Evolutionary conservation across 1,140 invertebrate genomes (phyloP).

Genomic region (Armadillidium nasatum): DNA sequence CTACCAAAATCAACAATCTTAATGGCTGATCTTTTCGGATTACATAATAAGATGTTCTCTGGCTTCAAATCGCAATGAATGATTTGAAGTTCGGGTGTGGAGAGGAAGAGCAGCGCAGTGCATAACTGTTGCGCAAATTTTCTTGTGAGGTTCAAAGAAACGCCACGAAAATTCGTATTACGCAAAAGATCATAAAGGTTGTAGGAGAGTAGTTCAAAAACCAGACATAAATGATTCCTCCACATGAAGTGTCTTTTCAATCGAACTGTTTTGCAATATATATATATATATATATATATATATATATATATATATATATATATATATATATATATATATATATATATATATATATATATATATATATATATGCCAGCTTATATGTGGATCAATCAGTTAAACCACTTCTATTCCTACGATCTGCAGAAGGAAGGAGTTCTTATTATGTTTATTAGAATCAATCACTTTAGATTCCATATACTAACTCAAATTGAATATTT

Average conservation of each 20-base stretch:
- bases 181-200: conserved; percentile 98
- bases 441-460: no score
- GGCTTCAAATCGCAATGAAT: conserved; percentile 99
- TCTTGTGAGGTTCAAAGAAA: conserved; percentile 96
- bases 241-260: conserved; percentile 99
- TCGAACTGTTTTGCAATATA: conserved; percentile 90
- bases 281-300: no score
- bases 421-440: no score
- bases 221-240: conserved; percentile 98
- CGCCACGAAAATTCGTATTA: conserved; percentile 99
- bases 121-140: conserved; percentile 99
- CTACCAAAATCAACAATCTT: conserved; percentile 99
- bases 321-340: no score
- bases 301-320: no score
- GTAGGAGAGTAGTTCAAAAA: conserved; percentile 98
- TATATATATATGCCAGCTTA: no score
- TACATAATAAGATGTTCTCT: conserved; percentile 99
- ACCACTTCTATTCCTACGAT: no score
- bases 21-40: conserved; percentile 98
- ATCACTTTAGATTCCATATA: no score
- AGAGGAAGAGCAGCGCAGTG: conserved; percentile 95
- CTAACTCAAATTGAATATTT: no score
- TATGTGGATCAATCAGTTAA: no score
- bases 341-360: no score
- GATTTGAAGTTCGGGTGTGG: conserved; percentile 97